Evolutionary conservation across 2,888 invertebrate genomes (phyloP), one percentile per base, ranked within the genome.

Genomic region (Leptinotarsa peninsularis): DNA sequence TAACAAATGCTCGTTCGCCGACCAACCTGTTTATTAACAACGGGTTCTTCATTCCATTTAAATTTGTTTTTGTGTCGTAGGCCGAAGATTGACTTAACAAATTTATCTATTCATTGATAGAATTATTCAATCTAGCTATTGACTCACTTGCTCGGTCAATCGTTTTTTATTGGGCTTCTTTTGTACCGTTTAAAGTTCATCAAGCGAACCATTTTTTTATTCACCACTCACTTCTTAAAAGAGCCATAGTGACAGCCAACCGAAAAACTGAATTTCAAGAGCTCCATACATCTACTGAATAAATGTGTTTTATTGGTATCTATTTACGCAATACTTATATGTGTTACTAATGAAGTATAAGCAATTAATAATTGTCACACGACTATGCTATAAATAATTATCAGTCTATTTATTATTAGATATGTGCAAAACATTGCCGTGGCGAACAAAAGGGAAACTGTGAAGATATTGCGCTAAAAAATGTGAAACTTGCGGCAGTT

Each of bases 21-120:
- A 33, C 63, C 43, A 58, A 73, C 76, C 71, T 76, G 76, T 71
- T 76, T 73, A 56, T 73, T 68, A 76, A 67, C 73, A 49, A 67
- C 70, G 56, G 56, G 58, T 33, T 58, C 50, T 68, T 74, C 58
- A 74, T 76, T 76, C 74, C 70, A 74, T 76, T 78, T 67, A 76
- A 78, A 78, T 76, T 75, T 72, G 78, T 72, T 78, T 78, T 78
- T 76, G 72, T 78, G 71, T 60, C 71, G 77, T 76, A 75, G 76
- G 77, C 68, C 75, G 79, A 81, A 83, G 85, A 86, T 87, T 86
- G 86, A 85, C 86, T 87, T 84, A 86, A 87, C 87, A 86, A 85
- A 85, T 86, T 82, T 85, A 86, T 87, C 85, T 86, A 87, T 87
- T 87, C 86, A 86, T 86, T 84, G 85, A 79, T 77, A 74, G 74